Evolutionary conservation across 2,797 vertebrate species (phyloP).

Genomic region (Sardinella longiceps): DNA sequence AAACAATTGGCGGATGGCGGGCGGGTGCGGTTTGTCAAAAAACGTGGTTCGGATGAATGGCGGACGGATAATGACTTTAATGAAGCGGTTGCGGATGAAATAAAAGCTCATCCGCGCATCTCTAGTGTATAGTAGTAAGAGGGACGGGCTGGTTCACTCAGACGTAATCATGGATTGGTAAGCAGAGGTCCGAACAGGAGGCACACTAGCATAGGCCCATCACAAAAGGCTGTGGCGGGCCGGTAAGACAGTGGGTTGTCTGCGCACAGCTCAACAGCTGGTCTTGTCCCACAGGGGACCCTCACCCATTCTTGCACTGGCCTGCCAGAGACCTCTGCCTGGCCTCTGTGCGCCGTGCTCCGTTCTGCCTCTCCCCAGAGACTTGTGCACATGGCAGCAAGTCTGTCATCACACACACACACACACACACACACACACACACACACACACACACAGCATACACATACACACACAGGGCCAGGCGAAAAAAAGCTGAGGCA

Average conservation of each 20-base stretch:
- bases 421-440: not conserved
- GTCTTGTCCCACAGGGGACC: slow-evolving; percentile 44
- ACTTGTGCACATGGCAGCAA: slow-evolving; percentile 18
- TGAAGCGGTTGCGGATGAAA: too few species aligned
- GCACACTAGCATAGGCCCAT: not conserved
- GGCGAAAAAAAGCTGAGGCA: slow-evolving; percentile 6
- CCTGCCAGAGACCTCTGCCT: slow-evolving; percentile 42
- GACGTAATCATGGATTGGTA: slow-evolving; percentile 45
- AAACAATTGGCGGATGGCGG: too few species aligned
- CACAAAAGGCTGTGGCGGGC: slow-evolving; percentile 8
- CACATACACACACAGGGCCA: not conserved
- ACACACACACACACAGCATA: not conserved
- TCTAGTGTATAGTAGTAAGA: not conserved
- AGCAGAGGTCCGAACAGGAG: slow-evolving; percentile 37
- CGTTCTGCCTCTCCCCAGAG: slow-evolving; percentile 30
- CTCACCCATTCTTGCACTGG: slow-evolving; percentile 38
- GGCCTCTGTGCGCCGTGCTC: slow-evolving; percentile 14
- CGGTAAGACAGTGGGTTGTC: slow-evolving; percentile 30
- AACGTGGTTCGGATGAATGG: too few species aligned
- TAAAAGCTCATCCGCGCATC: too few species aligned
- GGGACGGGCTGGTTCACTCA: slow-evolving; percentile 8
- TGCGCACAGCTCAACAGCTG: slow-evolving; percentile 48
- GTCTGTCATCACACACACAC: slow-evolving; percentile 17
- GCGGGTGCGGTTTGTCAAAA: too few species aligned
- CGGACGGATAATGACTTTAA: too few species aligned